These are phyloP conservation scores for Oreochromis grahami DNA, from an alignment of 2,797 vertebrate species.

Conservation along the genomic window DNA sequence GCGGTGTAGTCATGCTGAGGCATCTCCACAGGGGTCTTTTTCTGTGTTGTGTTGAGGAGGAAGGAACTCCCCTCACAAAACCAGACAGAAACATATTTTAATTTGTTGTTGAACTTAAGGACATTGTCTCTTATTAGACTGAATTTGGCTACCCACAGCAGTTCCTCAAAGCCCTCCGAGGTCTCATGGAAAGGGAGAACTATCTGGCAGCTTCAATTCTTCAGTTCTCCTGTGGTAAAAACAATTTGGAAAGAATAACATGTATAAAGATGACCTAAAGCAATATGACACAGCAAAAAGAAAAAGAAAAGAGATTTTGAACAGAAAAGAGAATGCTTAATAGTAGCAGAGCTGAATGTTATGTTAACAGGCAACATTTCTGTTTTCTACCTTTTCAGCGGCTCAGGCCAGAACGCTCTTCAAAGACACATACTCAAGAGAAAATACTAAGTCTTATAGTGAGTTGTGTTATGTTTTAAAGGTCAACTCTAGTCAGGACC, in stretches of 20 bases:
- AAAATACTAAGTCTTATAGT: conserved; percentile 14
- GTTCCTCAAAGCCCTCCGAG: neutral
- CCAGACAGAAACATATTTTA: conserved; percentile 9
- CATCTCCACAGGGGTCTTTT: conserved; percentile 10
- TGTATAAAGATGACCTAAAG: conserved; percentile 40
- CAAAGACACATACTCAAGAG: conserved; percentile 8
- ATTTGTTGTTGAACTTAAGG: conserved; percentile 26
- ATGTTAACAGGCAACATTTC: conserved; percentile 51
- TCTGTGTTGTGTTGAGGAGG: conserved; percentile 2
- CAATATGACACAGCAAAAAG: neutral
- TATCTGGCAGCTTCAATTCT: neutral
- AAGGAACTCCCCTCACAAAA: conserved; percentile 9
- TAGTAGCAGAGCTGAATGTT: conserved; percentile 15
- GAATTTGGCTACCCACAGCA: neutral
- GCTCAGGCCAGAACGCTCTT: conserved; percentile 28
- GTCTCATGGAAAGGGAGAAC: neutral
- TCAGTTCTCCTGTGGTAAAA: conserved; percentile 3
- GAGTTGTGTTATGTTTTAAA: conserved; percentile 2
- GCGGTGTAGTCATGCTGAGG: conserved; percentile 42
- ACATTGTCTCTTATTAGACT: conserved; percentile 18
- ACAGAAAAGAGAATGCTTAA: conserved; percentile 16
- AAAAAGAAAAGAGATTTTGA: neutral
- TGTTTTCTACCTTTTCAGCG: conserved; percentile 33
- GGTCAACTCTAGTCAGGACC: conserved; percentile 18
- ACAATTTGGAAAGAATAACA: conserved; percentile 20